Base-by-base conservation (phyloP, 2,797 vertebrate genomes). In the Caiman crocodilus region DNA sequence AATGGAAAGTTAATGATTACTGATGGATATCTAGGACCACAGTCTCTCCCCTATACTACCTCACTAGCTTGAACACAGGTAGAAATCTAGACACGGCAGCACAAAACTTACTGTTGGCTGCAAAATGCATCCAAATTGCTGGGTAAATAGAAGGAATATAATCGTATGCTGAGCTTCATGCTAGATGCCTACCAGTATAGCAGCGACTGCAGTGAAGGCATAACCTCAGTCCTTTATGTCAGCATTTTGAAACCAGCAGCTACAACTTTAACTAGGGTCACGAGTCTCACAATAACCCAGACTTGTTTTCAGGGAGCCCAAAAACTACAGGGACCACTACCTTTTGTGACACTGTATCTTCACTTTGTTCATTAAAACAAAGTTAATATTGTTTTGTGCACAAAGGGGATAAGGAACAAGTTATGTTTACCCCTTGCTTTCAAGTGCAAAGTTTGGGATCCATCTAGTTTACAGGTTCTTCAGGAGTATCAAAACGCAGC, bases 401-500 rank as follows among this genome's bases (percentile, higher is more conserved):
- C 69, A 81, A 65, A 82, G 78, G 42, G 35, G 30, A 55, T 55
- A 64, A 42, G 60, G 82, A 85, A 83, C 90, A 3, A 55, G 74
- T 23, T 32, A 50, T 12, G 17, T 88, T 89, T 69, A 85, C 32
- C 83, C 35, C 35, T 13, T 13, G 58, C 35, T 83, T 87, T 76
- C 17, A 2, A 15, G 85, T 74, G 50, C 60, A 42, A 5, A 21
- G 5, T 42, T 90, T 78, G 71, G 42, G 42, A 12, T 42, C 95
- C 85, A 81, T 56, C 75, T 77, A 91, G 79, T 4, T 7, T 65
- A 30, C 65, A 28, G 1, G 1, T 26, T 42, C 56, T 30, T 78
- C 81, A 28, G 71, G 88, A 92, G 82, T 17, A 93, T 5, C 28
- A 61, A 20, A 84, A 88, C 78, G 35, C 87, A 93, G 85, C 84